phyloP scores from a whole-genome alignment of 2,888 invertebrate species.

The Ectemnius continuus region DNA sequence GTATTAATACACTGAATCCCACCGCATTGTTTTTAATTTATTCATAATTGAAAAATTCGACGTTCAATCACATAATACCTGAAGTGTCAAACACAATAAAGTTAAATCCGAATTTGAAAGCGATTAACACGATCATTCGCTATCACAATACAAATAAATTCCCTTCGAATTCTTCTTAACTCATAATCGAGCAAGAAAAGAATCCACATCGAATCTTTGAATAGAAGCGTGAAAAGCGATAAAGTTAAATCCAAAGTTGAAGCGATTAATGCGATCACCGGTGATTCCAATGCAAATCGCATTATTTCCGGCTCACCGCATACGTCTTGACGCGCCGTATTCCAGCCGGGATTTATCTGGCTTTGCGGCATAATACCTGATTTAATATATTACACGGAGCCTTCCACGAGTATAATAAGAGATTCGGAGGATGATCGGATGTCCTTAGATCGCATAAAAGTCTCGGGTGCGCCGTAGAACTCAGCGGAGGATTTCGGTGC shows the following conservation, averaged over 20 bases:
- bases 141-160: too few relatives aligned
- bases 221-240: background rate
- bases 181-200: too few relatives aligned
- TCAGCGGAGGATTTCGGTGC: slow-evolving; percentile 13
- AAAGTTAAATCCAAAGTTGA: slow-evolving; percentile 19
- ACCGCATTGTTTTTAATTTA: too few relatives aligned
- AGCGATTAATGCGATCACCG: slow-evolving; percentile 22
- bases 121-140: too few relatives aligned
- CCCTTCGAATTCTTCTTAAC: too few relatives aligned
- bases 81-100: too few relatives aligned
- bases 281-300: slow-evolving; percentile 51
- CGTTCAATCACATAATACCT: too few relatives aligned
- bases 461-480: background rate
- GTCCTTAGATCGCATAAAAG: slow-evolving; percentile 31
- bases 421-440: slow-evolving; percentile 34
- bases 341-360: slow-evolving; percentile 47
- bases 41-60: too few relatives aligned
- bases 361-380: slow-evolving; percentile 48
- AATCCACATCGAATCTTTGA: too few relatives aligned
- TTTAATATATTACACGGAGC: slow-evolving; percentile 48
- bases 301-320: slow-evolving; percentile 44
- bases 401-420: slow-evolving; percentile 44
- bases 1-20: too few relatives aligned
- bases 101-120: too few relatives aligned
- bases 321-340: slow-evolving; percentile 48